Conservation (phyloP, 30 jellyfish, hydroid and myxozoan species). For the Hydractinia symbiolongicarpus region DNA sequence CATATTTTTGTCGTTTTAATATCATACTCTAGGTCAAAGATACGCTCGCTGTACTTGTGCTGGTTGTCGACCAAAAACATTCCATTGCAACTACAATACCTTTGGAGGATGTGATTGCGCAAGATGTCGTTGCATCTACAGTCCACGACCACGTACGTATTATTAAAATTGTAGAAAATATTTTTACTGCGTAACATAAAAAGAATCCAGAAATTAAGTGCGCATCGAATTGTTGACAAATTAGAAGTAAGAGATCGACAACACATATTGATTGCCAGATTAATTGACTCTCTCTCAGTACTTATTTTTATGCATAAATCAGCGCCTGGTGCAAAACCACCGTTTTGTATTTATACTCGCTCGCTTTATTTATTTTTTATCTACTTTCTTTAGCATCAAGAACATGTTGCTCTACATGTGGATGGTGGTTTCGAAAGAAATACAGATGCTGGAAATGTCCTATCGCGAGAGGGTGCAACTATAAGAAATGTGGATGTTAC, state of each 20-base stretch:
- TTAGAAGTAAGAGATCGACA: too few species aligned
- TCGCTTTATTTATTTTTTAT: neutral
- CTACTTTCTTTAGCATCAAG: neutral
- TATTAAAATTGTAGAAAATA: neutral
- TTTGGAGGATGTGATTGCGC: slow-evolving; percentile 4
- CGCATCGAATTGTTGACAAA: too few species aligned
- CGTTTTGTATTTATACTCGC: neutral
- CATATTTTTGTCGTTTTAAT: too few species aligned
- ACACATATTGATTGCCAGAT: neutral
- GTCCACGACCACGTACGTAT: neutral
- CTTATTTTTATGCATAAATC: too few species aligned
- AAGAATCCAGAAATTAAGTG: too few species aligned
- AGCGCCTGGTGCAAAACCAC: neutral
- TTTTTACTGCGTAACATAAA: too few species aligned
- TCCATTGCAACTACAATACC: neutral
- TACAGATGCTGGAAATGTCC: slow-evolving; percentile 25
- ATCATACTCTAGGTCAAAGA: neutral
- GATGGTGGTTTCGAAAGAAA: neutral
- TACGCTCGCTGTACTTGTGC: neutral
- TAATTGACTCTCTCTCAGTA: too few species aligned
- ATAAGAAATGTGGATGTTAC: neutral
- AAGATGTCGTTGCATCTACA: neutral
- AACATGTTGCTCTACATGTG: slow-evolving; percentile 11
- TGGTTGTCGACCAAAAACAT: neutral
- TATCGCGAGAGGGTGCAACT: slow-evolving; percentile 7